A percentile compares a stretch with the other conserved stretches of the same genome.
phyloP scores from a whole-genome alignment of 2,113 vertebrate genomes.

The Varanus komodoensis region DNA sequence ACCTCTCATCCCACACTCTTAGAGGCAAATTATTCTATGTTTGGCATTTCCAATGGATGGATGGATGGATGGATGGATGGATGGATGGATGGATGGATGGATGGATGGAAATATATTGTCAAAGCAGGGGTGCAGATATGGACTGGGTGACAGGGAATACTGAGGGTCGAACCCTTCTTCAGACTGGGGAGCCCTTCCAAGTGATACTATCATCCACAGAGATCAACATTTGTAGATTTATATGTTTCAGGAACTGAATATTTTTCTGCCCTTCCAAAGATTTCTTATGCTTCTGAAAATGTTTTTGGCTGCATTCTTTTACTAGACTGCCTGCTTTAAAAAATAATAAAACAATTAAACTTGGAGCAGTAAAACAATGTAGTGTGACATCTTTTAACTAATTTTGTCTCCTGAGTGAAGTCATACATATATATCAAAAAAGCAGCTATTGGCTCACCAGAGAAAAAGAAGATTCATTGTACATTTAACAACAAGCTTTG shows the following conservation, averaged over 20 bases:
- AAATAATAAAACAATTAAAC: not conserved
- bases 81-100: too few relatives aligned
- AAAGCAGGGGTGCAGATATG: not conserved
- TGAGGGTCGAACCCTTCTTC: not conserved
- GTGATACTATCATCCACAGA: not conserved
- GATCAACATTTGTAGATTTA: not conserved
- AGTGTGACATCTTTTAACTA: not conserved
- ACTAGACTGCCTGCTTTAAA: too few relatives aligned
- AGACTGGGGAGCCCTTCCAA: not conserved
- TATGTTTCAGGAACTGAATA: not conserved
- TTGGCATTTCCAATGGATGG: not conserved
- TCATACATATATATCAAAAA: not conserved
- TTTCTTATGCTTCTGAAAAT: not conserved
- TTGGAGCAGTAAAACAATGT: not conserved
- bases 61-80: too few relatives aligned
- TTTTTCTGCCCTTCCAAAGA: not conserved
- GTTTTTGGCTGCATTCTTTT: not conserved
- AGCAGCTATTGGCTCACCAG: not conserved
- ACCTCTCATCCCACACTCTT: not conserved
- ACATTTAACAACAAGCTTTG: not conserved
- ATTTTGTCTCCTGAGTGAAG: not conserved
- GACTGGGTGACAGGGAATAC: not conserved
- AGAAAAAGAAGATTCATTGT: not conserved
- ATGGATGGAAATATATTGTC: too few relatives aligned
- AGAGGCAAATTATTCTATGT: not conserved